Percentiles rank a stretch among this genome's conserved stretches.
phyloP scores from a whole-genome alignment of 2,888 invertebrate genomes.

The Epirrhoe tristata region DNA sequence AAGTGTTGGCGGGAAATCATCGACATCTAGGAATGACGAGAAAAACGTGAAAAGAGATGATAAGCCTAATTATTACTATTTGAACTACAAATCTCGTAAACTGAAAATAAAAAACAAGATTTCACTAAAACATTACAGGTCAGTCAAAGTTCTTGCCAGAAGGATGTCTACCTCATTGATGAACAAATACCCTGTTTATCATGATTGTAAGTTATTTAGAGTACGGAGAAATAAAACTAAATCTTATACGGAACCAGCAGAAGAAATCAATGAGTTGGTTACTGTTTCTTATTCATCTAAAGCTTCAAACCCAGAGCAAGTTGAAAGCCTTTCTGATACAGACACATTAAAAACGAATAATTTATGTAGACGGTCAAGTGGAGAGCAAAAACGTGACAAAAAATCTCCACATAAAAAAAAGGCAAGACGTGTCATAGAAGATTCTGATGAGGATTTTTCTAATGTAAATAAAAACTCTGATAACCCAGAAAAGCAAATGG shows the following conservation, averaged over 20 bases:
- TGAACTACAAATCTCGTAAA: constrained; percentile 60
- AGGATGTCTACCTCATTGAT: constrained; percentile 58
- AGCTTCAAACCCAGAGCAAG: constrained; percentile 7
- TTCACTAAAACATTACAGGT: constrained; percentile 66
- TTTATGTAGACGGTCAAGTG: constrained; percentile 2
- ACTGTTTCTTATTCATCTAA: neutral
- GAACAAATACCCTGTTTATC: constrained; percentile 72
- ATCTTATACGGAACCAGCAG: constrained; percentile 13
- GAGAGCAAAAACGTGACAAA: constrained; percentile 14
- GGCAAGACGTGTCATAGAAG: neutral
- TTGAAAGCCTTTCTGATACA: constrained; percentile 8
- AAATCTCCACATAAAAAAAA: constrained; percentile 9
- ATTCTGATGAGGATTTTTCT: constrained; percentile 11
- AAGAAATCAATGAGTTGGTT: neutral
- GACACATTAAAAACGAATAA: constrained; percentile 20
- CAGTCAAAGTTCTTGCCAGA: constrained; percentile 66
- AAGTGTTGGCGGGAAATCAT: constrained; percentile 53
- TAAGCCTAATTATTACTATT: constrained; percentile 53
- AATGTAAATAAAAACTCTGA: constrained; percentile 15
- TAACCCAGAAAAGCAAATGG: constrained; percentile 41
- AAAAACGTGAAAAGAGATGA: constrained; percentile 14
- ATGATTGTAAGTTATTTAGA: constrained; percentile 69
- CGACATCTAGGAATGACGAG: constrained; percentile 22
- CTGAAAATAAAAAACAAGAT: constrained; percentile 68
- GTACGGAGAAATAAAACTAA: constrained; percentile 38